Conservation (phyloP, 2,113 vertebrate species). For the Echinops telfairi region DNA sequence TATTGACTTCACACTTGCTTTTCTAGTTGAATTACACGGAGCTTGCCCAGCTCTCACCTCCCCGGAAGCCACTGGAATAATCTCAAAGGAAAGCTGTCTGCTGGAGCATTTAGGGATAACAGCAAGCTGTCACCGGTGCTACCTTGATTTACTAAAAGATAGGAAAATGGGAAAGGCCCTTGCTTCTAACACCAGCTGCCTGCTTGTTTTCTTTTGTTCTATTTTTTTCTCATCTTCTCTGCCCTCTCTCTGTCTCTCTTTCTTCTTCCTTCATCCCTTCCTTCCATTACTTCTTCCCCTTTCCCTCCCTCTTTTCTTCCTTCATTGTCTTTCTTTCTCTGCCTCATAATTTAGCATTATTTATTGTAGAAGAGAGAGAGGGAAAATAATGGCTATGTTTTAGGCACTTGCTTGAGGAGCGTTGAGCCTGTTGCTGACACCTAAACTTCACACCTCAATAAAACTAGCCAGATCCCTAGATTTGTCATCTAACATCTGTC, state of each 20-base stretch:
- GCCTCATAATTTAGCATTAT: not conserved
- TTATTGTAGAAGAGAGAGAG: slow-evolving; percentile 21
- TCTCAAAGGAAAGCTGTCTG: slow-evolving; percentile 89
- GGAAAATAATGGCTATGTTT: slow-evolving; percentile 31
- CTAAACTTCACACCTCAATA: slow-evolving; percentile 25
- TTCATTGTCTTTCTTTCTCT: slow-evolving; percentile 50
- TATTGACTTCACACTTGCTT: slow-evolving; percentile 91
- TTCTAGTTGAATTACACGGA: slow-evolving; percentile 90
- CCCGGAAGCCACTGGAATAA: slow-evolving; percentile 87
- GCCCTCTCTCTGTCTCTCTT: slow-evolving; percentile 9
- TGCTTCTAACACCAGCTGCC: slow-evolving; percentile 89
- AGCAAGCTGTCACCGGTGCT: slow-evolving; percentile 87
- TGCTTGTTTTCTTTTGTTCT: slow-evolving; percentile 63
- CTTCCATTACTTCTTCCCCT: slow-evolving; percentile 65
- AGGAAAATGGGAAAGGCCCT: slow-evolving; percentile 79
- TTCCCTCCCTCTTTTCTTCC: slow-evolving; percentile 67
- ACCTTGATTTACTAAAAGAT: slow-evolving; percentile 89
- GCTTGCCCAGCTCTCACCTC: slow-evolving; percentile 84
- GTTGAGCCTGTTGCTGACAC: not conserved
- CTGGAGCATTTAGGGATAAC: slow-evolving; percentile 88
- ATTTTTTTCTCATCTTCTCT: not conserved
- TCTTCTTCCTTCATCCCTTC: slow-evolving; percentile 87
- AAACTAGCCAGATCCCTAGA: slow-evolving; percentile 32
- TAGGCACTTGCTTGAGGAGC: slow-evolving; percentile 50
- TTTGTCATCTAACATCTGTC: not conserved